phyloP scores from a whole-genome alignment of 2,113 vertebrate species.

The Tautogolabrus adspersus region DNA sequence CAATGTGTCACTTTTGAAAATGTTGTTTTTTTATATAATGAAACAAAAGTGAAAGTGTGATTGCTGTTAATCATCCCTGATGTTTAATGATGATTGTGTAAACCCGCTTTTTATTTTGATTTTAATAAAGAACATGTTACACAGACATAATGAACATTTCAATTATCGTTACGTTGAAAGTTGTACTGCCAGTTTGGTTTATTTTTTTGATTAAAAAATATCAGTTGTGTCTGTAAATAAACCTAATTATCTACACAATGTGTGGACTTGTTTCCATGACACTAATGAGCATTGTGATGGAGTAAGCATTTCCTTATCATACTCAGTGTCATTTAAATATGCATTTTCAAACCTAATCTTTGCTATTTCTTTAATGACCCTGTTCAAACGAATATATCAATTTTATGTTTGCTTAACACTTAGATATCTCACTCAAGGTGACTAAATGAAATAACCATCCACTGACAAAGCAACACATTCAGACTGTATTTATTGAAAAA shows the following conservation, averaged over 20 bases:
- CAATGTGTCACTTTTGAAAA: neutral
- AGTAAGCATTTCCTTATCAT: too few species aligned
- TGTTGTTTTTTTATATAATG: neutral
- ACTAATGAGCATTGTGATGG: too few species aligned
- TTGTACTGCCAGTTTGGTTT: too few species aligned
- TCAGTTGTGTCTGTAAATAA: too few species aligned
- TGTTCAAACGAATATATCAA: neutral
- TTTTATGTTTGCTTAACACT: neutral
- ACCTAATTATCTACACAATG: too few species aligned
- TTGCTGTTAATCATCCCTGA: neutral
- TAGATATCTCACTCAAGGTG: neutral
- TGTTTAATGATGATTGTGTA: constrained; percentile 9
- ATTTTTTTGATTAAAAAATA: too few species aligned
- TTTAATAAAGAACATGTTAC: neutral
- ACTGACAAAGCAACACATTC: neutral
- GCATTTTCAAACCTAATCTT: too few species aligned
- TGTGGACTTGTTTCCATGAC: too few species aligned
- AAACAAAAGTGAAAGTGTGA: neutral
- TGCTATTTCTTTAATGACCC: neutral
- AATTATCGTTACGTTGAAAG: too few species aligned
- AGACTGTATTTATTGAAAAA: constrained; percentile 39
- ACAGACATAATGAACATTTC: neutral
- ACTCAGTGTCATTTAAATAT: too few species aligned
- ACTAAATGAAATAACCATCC: constrained; percentile 13
- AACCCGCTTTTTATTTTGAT: constrained; percentile 4